A percentile compares a stretch with the other conserved stretches of the same genome.
Evolutionary conservation across 2,888 invertebrate genomes (phyloP).

Genomic region (Prostheceraeus crozeri): DNA sequence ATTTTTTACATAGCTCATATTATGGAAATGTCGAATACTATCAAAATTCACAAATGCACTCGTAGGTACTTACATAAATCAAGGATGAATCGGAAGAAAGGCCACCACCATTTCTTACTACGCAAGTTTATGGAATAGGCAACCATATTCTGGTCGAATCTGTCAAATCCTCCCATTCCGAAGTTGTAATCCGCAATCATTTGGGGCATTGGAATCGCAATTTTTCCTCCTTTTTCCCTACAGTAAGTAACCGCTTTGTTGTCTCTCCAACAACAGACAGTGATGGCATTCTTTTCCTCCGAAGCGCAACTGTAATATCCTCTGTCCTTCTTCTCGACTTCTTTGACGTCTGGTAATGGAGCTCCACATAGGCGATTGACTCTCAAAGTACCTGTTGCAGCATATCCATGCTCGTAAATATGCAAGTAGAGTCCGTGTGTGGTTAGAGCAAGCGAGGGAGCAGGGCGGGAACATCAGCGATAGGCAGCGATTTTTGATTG

Average conservation of each 20-base stretch:
- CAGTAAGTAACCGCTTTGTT: no score
- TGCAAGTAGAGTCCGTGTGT: no score
- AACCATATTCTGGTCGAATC: slow-evolving; percentile 17
- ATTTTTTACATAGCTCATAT: no score
- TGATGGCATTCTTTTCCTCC: no score
- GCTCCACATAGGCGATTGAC: slow-evolving; percentile 10
- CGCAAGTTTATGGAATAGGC: background rate
- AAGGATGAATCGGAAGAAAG: slow-evolving; percentile 11
- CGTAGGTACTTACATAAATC: background rate
- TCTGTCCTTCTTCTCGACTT: background rate
- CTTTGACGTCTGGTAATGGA: background rate
- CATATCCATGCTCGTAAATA: slow-evolving; percentile 26
- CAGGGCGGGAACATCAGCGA: no score
- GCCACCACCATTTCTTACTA: slow-evolving; percentile 20
- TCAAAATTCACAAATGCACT: background rate
- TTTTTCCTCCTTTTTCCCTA: background rate
- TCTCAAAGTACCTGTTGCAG: background rate
- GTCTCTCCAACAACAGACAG: no score
- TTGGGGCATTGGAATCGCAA: slow-evolving; percentile 21
- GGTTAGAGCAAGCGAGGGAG: no score
- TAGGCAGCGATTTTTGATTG: no score
- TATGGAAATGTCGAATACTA: no score
- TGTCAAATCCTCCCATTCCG: slow-evolving; percentile 20
- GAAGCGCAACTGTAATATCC: background rate
- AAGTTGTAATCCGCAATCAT: slow-evolving; percentile 25